Evolutionary conservation across 2,888 invertebrate species (phyloP).

Genomic region (Zele albiditarsus): DNA sequence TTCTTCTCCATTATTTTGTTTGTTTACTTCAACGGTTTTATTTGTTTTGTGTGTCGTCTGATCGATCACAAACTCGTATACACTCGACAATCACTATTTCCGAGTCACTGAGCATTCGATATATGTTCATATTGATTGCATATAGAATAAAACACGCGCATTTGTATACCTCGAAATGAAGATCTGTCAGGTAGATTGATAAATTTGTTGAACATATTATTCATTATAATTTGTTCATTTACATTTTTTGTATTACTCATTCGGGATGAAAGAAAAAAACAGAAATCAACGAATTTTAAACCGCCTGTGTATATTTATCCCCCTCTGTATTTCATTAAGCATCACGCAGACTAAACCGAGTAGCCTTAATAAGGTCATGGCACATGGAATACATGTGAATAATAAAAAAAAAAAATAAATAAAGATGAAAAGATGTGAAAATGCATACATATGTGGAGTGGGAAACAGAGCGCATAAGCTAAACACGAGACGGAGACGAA

Average conservation of each 20-base stretch:
- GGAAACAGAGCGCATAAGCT: conserved; percentile 38
- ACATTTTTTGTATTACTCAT: neutral
- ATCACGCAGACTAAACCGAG: conserved; percentile 42
- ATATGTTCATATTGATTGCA: conserved; percentile 32
- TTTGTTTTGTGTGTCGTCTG: conserved; percentile 1
- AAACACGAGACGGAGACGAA: conserved; percentile 25
- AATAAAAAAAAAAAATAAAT: conserved; percentile 36
- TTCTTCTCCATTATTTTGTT: neutral
- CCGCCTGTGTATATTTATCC: conserved; percentile 23
- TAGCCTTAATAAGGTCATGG: conserved; percentile 50
- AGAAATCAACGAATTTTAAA: conserved; percentile 36
- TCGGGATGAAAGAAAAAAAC: conserved; percentile 15
- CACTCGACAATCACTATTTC: conserved; percentile 35
- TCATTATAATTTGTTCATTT: neutral
- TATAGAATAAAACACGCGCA: conserved; percentile 13
- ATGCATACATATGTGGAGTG: conserved; percentile 47
- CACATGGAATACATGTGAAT: conserved; percentile 42
- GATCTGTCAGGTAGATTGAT: neutral
- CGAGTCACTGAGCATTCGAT: conserved; percentile 37
- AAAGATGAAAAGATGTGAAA: conserved; percentile 40
- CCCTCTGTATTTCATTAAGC: conserved; percentile 34
- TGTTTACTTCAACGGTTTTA: neutral
- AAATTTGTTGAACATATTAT: neutral
- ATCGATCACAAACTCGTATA: conserved; percentile 32
- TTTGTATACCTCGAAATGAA: neutral